These are phyloP conservation scores for Sphinx pinastri DNA, from an alignment of 2,888 invertebrate species.

Conservation along the genomic window DNA sequence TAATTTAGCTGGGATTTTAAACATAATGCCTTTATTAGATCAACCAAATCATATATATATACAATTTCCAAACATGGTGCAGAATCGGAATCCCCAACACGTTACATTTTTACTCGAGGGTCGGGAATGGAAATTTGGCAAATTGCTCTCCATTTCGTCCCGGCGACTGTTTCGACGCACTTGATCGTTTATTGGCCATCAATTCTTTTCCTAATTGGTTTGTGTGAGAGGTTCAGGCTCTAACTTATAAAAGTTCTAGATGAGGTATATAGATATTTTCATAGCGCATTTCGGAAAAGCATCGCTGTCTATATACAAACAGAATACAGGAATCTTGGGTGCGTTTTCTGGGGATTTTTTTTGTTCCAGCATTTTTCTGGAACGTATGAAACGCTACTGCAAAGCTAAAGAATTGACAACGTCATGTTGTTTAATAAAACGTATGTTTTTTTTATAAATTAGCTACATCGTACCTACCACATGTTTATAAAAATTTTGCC, in stretches of 20 bases:
- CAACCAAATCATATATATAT: too few species aligned
- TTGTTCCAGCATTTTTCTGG: too few species aligned
- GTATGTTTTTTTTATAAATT: too few species aligned
- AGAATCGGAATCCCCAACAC: slow-evolving; percentile 32
- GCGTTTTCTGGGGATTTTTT: too few species aligned
- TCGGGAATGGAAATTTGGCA: slow-evolving; percentile 48
- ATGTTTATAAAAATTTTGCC: too few species aligned
- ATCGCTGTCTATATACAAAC: not conserved
- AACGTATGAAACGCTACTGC: too few species aligned
- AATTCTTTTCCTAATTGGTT: slow-evolving; percentile 71
- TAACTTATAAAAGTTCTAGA: slow-evolving; percentile 1
- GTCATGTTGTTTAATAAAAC: too few species aligned
- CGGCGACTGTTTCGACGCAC: slow-evolving; percentile 40
- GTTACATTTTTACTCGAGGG: slow-evolving; percentile 41
- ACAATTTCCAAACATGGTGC: slow-evolving; percentile 17
- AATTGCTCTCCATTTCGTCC: slow-evolving; percentile 54
- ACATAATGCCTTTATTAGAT: too few species aligned
- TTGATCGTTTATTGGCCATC: slow-evolving; percentile 61
- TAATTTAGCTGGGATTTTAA: too few species aligned
- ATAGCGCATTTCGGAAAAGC: not conserved
- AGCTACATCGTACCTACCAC: too few species aligned
- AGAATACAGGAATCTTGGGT: too few species aligned
- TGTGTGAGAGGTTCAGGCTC: slow-evolving; percentile 45
- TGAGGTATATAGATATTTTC: not conserved
- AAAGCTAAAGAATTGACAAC: too few species aligned